These are phyloP conservation scores for Calliphora vomitoria DNA, from an alignment of 2,888 invertebrate species.

Conservation along the genomic window DNA sequence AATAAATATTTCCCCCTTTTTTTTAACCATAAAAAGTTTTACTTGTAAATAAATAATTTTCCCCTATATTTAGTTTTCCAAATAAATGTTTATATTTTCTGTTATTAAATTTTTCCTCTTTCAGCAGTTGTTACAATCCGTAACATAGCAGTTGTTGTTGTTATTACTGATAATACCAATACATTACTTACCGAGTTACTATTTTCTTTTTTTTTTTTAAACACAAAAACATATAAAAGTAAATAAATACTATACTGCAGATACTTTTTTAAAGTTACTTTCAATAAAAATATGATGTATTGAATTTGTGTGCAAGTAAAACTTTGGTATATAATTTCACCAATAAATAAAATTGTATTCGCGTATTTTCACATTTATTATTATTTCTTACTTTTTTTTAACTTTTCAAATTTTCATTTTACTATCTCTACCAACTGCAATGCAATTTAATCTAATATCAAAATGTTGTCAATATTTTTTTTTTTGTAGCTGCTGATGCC, in stretches of 20 bases:
- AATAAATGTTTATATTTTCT: conserved; percentile 4
- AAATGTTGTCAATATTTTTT: conserved; percentile 67
- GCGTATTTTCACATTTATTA: conserved; percentile 41
- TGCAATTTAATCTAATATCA: conserved; percentile 71
- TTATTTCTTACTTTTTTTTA: background rate
- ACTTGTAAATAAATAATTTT: background rate
- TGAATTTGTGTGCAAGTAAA: conserved; percentile 26
- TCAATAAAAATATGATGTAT: conserved; percentile 53
- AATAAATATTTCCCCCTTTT: background rate
- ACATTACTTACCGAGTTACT: conserved; percentile 26
- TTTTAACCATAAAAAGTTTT: background rate
- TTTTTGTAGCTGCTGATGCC: background rate
- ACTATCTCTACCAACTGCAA: conserved; percentile 33
- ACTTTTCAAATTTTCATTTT: conserved; percentile 19
- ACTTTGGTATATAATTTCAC: conserved; percentile 36
- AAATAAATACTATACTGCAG: background rate
- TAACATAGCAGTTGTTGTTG: background rate
- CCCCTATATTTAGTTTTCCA: background rate
- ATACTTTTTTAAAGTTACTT: conserved; percentile 8
- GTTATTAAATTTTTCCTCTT: conserved; percentile 10
- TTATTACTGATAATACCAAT: conserved; percentile 16
- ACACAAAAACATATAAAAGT: background rate
- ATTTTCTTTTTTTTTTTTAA: background rate
- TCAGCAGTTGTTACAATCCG: conserved; percentile 20
- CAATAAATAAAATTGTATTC: conserved; percentile 38